Evolutionary conservation across 2,113 vertebrate species (phyloP).

Genomic region (Hippocampus comes): DNA sequence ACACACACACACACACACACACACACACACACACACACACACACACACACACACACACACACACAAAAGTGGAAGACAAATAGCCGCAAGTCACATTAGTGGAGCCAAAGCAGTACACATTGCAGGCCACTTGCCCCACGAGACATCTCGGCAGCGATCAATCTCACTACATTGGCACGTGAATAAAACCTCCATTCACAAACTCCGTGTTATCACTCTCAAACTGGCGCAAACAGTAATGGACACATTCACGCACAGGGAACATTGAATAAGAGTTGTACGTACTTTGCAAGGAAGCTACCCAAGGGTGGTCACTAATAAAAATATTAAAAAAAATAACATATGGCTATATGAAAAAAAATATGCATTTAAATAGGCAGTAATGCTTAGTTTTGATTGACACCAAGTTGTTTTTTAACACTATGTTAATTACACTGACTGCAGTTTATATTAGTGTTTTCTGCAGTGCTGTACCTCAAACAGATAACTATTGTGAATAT

Average conservation of each 20-base stretch:
- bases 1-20: no score
- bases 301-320: no score
- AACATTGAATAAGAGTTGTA: no score
- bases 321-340: no score
- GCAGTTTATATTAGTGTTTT: not conserved
- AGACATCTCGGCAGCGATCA: conserved; percentile 30
- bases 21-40: no score
- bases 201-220: not conserved
- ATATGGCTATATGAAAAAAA: not conserved
- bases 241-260: not conserved
- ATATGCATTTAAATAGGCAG: not conserved
- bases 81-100: conserved; percentile 7
- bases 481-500: not conserved
- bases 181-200: conserved; percentile 5
- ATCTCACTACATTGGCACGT: conserved; percentile 23
- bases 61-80: not conserved
- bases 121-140: conserved; percentile 1
- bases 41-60: no score
- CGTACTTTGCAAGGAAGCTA: no score
- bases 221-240: not conserved
- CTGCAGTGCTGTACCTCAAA: not conserved
- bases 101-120: conserved; percentile 23
- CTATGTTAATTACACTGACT: not conserved
- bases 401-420: not conserved
- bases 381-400: not conserved